phyloP scores from a whole-genome alignment of 2,888 invertebrate genomes.

The Lasius fuliginosus region DNA sequence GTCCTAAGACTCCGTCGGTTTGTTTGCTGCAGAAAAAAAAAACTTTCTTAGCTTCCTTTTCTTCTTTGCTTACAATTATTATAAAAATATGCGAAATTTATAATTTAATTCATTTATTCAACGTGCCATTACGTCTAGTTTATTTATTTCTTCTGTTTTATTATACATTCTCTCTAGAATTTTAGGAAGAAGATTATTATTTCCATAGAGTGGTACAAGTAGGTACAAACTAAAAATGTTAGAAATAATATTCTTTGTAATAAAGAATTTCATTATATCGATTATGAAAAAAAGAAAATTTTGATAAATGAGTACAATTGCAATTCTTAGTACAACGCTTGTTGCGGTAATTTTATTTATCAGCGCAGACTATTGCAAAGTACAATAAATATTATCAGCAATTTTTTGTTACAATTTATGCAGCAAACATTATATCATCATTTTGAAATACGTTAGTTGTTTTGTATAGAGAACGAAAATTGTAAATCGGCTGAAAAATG shows the following conservation, averaged over 20 bases:
- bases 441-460: constrained; percentile 3
- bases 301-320: background rate
- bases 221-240: background rate
- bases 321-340: background rate
- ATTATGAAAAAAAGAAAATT: background rate
- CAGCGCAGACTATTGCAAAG: background rate
- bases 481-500: constrained; percentile 29
- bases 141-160: background rate
- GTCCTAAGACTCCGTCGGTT: background rate
- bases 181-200: background rate
- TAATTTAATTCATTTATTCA: background rate
- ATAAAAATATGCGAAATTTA: background rate
- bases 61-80: background rate
- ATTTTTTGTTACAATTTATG: constrained; percentile 3
- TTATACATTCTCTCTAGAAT: background rate
- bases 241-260: background rate
- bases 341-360: constrained; percentile 5
- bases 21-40: background rate
- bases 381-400: background rate
- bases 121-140: background rate
- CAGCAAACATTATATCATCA: background rate
- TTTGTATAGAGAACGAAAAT: background rate
- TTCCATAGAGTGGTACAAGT: background rate
- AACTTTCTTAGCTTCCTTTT: background rate
- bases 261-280: background rate